These are phyloP conservation scores for Drosophila setifemur DNA, from an alignment of 1,140 invertebrate genomes.

Conservation along the genomic window DNA sequence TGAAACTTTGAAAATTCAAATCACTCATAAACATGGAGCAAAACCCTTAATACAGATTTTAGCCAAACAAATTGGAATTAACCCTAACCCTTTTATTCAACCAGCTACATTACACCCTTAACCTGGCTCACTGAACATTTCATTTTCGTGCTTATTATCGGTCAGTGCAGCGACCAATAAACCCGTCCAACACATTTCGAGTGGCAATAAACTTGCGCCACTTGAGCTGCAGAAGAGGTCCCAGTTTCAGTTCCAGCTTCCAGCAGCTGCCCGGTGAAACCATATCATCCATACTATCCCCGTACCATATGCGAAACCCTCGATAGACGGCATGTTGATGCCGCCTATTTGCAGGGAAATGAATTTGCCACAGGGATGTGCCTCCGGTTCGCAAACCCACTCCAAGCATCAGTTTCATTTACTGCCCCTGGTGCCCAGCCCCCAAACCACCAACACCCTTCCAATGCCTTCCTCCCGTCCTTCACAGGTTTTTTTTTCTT, in stretches of 20 bases:
- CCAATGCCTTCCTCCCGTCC: constrained; percentile 17
- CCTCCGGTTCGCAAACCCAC: too few species aligned
- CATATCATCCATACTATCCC: not conserved
- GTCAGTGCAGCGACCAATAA: constrained; percentile 37
- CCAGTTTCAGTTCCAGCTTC: constrained; percentile 27
- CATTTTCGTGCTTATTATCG: constrained; percentile 36
- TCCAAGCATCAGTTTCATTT: not conserved
- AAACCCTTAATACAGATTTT: too few species aligned
- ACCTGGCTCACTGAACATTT: not conserved
- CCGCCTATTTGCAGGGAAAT: constrained; percentile 62
- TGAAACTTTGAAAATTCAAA: too few species aligned
- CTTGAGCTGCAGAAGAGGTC: constrained; percentile 20
- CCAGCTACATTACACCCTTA: not conserved
- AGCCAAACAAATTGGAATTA: too few species aligned
- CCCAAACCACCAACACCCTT: not conserved
- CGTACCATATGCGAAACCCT: not conserved
- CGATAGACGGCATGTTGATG: constrained; percentile 47
- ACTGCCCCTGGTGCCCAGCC: not conserved
- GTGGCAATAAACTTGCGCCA: constrained; percentile 61
- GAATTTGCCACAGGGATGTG: constrained; percentile 60
- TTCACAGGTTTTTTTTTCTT: not conserved
- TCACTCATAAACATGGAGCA: too few species aligned
- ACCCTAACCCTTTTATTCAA: not conserved
- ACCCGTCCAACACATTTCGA: constrained; percentile 53
- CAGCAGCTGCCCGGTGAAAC: not conserved